Evolutionary conservation across 2,113 vertebrate genomes (phyloP).

Genomic region (Leucosticte australis): DNA sequence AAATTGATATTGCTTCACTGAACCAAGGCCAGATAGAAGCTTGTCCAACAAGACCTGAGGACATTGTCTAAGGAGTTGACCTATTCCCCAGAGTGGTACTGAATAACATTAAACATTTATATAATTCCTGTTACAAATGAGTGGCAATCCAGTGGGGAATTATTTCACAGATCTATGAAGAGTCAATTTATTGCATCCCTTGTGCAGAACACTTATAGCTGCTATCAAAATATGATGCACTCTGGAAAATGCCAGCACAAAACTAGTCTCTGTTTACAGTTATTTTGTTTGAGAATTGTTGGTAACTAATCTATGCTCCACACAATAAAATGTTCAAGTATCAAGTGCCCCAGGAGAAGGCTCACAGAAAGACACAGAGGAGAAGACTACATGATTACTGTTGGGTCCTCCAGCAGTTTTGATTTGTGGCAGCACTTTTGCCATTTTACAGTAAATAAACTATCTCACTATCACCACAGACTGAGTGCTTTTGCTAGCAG

Average conservation of each 20-base stretch:
- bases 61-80: background rate
- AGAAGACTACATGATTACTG: background rate
- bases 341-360: background rate
- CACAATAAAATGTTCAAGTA: background rate
- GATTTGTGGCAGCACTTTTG: background rate
- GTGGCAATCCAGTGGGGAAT: background rate
- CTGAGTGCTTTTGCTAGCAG: background rate
- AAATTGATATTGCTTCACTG: background rate
- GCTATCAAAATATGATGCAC: fast-evolving
- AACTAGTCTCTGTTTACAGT: background rate
- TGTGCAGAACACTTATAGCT: background rate
- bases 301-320: background rate
- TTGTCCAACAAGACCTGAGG: background rate
- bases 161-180: background rate
- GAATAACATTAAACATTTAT: background rate
- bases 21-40: background rate
- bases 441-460: background rate
- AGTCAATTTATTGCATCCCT: background rate
- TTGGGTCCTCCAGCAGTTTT: background rate
- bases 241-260: background rate
- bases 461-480: background rate
- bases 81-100: background rate
- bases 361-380: background rate
- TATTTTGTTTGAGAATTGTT: background rate
- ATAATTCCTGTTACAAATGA: background rate